These are phyloP conservation scores for Deroptyus accipitrinus DNA, from an alignment of 2,113 vertebrate species.

Conservation along the genomic window DNA sequence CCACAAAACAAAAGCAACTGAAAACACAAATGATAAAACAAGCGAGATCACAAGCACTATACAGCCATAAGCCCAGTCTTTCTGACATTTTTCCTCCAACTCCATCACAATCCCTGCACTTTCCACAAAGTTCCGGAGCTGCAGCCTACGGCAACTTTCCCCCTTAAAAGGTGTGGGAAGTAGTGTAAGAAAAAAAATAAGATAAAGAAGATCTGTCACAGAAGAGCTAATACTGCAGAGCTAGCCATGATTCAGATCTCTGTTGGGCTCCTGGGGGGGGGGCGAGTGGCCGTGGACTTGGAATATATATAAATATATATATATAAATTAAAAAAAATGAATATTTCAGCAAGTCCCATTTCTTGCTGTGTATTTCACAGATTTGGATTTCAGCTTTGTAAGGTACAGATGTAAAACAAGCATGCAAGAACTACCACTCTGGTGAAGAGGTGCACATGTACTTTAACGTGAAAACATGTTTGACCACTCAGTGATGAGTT, in stretches of 20 bases:
- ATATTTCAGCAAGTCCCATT: background rate
- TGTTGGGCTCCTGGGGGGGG: background rate
- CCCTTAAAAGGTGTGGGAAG: background rate
- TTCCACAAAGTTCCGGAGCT: background rate
- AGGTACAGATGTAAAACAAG: background rate
- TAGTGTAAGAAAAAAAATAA: background rate
- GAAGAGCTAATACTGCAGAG: background rate
- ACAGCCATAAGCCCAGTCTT: background rate
- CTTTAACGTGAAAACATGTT: background rate
- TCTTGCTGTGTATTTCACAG: background rate
- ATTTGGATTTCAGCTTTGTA: background rate
- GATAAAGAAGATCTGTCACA: background rate
- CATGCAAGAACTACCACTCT: background rate
- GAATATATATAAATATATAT: too few relatives aligned
- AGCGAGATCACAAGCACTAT: background rate
- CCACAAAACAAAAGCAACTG: background rate
- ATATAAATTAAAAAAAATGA: background rate
- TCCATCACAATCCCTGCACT: background rate
- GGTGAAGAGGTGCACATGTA: background rate
- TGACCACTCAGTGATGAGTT: background rate
- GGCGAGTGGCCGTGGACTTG: too few relatives aligned
- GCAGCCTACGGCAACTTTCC: background rate
- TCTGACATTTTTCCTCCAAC: background rate
- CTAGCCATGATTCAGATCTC: background rate
- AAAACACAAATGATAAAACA: rapidly evolving